Evolutionary conservation across 2,888 invertebrate species (phyloP).

Genomic region (Noctua janthe): DNA sequence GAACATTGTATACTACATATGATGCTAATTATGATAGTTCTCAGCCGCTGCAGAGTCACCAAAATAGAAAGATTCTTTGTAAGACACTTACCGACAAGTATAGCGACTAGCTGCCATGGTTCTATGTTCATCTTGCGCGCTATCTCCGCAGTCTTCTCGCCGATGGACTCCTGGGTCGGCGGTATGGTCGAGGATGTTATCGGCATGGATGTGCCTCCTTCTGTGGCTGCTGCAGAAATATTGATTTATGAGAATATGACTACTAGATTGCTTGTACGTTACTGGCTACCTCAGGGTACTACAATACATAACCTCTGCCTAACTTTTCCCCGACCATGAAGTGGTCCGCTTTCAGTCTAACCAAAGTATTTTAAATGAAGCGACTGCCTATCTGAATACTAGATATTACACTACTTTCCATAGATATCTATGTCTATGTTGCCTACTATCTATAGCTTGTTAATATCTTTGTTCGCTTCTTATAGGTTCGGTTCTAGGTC

Average conservation of each 20-base stretch:
- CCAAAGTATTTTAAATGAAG: neutral
- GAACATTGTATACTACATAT: neutral
- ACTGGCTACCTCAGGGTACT: too few relatives aligned
- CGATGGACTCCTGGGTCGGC: slow-evolving; percentile 87
- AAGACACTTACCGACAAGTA: slow-evolving; percentile 93
- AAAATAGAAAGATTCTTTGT: neutral
- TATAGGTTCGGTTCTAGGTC: slow-evolving; percentile 21
- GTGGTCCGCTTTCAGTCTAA: neutral
- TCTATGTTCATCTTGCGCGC: slow-evolving; percentile 94
- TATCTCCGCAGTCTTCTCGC: slow-evolving; percentile 91
- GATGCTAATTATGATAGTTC: neutral
- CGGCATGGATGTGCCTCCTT: slow-evolving; percentile 61
- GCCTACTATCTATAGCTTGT: slow-evolving; percentile 3
- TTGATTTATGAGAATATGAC: slow-evolving; percentile 32
- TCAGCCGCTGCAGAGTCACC: neutral
- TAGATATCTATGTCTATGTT: neutral
- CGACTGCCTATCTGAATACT: neutral
- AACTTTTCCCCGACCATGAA: neutral
- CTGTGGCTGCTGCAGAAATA: slow-evolving; percentile 54
- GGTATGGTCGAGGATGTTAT: slow-evolving; percentile 71
- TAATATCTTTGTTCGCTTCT: slow-evolving; percentile 16
- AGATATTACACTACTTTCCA: neutral
- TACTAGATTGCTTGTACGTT: neutral
- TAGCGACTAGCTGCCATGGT: slow-evolving; percentile 95
- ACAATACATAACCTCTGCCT: neutral